Conservation (phyloP, 2,888 invertebrate genomes). For the Spodoptera picta region DNA sequence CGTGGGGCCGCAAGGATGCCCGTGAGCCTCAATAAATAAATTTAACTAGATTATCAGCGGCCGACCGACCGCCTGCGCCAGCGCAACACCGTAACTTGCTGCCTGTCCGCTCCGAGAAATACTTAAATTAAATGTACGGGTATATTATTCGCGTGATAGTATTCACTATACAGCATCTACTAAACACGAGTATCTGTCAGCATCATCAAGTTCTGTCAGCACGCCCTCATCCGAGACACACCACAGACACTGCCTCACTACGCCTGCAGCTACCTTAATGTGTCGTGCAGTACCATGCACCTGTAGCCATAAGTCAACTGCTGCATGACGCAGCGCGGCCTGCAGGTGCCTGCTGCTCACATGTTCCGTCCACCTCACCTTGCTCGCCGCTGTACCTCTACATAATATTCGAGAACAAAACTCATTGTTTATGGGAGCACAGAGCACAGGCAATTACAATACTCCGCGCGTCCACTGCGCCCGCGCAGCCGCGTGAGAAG, state of each 20-base stretch:
- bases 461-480: conserved; percentile 55
- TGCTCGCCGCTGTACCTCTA: conserved; percentile 12
- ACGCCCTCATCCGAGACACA: too few species aligned
- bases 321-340: too few species aligned
- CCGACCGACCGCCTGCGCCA: conserved; percentile 55
- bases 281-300: too few species aligned
- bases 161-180: background rate
- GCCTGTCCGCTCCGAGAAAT: conserved; percentile 53
- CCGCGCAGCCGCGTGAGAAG: conserved; percentile 66
- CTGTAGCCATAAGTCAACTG: too few species aligned
- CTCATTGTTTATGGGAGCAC: conserved; percentile 68
- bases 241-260: too few species aligned
- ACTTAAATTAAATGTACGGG: conserved; percentile 27
- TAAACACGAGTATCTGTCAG: too few species aligned
- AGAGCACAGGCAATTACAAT: conserved; percentile 72
- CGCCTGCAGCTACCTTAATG: too few species aligned
- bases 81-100: conserved; percentile 51
- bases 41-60: conserved; percentile 82
- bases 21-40: conserved; percentile 73
- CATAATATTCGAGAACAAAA: conserved; percentile 65
- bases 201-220: too few species aligned
- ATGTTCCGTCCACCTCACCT: conserved; percentile 14
- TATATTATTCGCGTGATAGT: conserved; percentile 9
- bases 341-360: conserved; percentile 19
- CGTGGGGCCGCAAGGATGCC: conserved; percentile 60